Percentiles rank a stretch among this genome's conserved stretches.
phyloP scores from a whole-genome alignment of 2,797 vertebrate species.

The Cynodonichthys magdalenae region DNA sequence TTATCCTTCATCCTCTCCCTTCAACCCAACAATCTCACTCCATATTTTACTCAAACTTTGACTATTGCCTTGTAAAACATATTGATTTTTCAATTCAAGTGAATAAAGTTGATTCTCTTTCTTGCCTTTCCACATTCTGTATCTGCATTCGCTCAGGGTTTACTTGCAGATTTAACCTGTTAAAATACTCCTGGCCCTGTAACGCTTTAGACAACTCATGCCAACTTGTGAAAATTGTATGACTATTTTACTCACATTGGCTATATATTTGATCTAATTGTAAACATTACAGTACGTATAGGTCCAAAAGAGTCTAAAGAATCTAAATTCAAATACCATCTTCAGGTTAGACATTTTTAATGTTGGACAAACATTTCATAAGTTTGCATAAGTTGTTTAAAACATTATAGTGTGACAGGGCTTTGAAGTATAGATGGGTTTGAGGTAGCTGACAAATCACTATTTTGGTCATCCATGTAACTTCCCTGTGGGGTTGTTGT shows the following conservation, averaged over 20 bases:
- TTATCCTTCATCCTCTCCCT: conserved; percentile 44
- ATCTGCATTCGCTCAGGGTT: conserved; percentile 14
- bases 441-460: conserved; percentile 37
- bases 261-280: too few relatives aligned
- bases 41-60: conserved; percentile 32
- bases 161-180: conserved; percentile 13
- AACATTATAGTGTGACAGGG: neutral
- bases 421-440: conserved; percentile 48
- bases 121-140: conserved; percentile 6
- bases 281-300: too few relatives aligned
- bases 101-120: conserved; percentile 27
- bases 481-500: conserved; percentile 36
- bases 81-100: conserved; percentile 28
- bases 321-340: too few relatives aligned
- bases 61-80: conserved; percentile 34
- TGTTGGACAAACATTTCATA: too few relatives aligned
- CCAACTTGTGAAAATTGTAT: too few relatives aligned
- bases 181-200: conserved; percentile 14
- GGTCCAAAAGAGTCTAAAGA: too few relatives aligned
- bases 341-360: too few relatives aligned
- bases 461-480: conserved; percentile 58
- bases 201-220: too few relatives aligned
- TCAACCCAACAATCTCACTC: conserved; percentile 22
- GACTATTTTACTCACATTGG: too few relatives aligned
- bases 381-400: too few relatives aligned